Conservation (phyloP, 2,113 vertebrate species). For the Lophotis ruficrista region DNA sequence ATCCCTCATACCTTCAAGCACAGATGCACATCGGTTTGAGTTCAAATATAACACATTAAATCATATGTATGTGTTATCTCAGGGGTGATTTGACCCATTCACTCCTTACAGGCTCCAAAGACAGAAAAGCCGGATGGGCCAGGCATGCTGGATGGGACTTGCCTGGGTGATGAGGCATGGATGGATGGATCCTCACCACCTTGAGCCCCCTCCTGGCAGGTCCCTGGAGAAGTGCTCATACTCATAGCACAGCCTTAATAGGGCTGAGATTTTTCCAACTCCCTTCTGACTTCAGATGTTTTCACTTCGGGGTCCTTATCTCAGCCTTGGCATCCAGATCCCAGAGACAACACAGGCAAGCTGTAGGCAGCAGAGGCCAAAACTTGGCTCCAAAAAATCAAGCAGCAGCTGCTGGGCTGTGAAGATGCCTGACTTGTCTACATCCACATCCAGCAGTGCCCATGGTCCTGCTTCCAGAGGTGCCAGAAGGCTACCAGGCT, state of each 20-base stretch:
- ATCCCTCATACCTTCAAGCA: not conserved
- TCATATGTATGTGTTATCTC: not conserved
- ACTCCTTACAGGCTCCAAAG: not conserved
- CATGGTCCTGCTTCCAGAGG: not conserved
- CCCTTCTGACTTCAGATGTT: not conserved
- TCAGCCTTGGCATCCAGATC: not conserved
- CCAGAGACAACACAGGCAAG: not conserved
- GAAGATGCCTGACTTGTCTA: not conserved
- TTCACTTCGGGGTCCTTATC: not conserved
- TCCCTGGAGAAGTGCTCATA: not conserved
- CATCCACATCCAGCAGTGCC: not conserved
- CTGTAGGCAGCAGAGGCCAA: not conserved
- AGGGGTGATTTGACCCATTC: not conserved
- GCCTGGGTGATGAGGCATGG: accelerated
- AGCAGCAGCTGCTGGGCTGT: not conserved
- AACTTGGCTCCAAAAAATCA: not conserved
- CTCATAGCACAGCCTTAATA: not conserved
- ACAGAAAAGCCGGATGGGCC: not conserved
- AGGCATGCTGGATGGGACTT: not conserved
- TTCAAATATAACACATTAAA: not conserved
- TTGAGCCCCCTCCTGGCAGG: not conserved
- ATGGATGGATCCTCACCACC: not conserved
- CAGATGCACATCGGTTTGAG: not conserved
- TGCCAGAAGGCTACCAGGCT: not conserved
- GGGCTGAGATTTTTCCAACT: not conserved